Evolutionary conservation across 2,113 vertebrate species (phyloP), one percentile per base, ranked within the genome.

Genomic region (Sigmodon hispidus): DNA sequence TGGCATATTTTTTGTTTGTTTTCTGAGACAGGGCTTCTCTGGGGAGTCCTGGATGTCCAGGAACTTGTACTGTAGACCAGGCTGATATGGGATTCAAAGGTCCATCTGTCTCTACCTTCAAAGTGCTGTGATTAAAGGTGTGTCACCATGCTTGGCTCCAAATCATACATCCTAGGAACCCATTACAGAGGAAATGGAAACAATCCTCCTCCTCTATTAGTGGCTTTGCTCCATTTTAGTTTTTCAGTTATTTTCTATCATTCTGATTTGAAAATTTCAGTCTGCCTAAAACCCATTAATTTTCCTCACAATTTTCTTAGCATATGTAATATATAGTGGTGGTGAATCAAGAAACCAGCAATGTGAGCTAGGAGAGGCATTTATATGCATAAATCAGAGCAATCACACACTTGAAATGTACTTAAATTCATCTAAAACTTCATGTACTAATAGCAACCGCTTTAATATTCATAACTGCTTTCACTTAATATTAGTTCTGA

Each of bases 401-500:
- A 77, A 65, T 0, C 5, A 17, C 31, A n/a, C 31, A 50, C 19
- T 19, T 40, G 21, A 87, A 91, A 94, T 83, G 48, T 13, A 24
- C 67, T 67, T 77, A 72, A 65, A 75, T 10, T 7, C 50, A 22
- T 26, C 57, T 91, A 26, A 36, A 77, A 36, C 9, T 65, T 92
- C 81, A 1, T 6, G 29, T 70, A 22, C 12, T n/a, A 75, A 83
- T 5, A 52, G 29, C n/a, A 95, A 81, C 50, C 95, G 13, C 52
- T 87, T 83, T 81, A 86, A 90, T n/a, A 85, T 70, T 29, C 16
- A 40, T 65, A 63, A 61, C 50, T 48, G 83, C 17, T 61, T 88
- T 89, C 67, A 73, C 36, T 76, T 92, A 79, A 88, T 50, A 80
- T 43, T 43, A 79, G n/a, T 65, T 43, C n/a, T 93, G 57, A 91